Evolutionary conservation across 2,888 invertebrate genomes (phyloP), one percentile per base, ranked within the genome.

Genomic region (Antheraea yamamai): DNA sequence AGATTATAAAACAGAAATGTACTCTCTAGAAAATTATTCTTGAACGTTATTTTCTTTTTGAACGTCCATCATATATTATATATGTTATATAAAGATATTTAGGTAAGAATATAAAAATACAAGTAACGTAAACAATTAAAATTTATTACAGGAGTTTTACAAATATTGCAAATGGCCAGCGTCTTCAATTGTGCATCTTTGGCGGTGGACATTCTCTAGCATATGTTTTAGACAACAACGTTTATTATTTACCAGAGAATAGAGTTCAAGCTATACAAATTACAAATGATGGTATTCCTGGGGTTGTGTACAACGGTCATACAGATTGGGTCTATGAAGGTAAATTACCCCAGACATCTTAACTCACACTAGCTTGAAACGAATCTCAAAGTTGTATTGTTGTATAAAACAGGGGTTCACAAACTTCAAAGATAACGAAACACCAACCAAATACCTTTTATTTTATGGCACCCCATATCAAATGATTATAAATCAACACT

Each of bases 281-380:
- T 73, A 97, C 97, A 0, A 81, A 79, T n/a, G 95, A 96, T 76
- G 97, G 97, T 1, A 85, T 95, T 0, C 94, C 94, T 0, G 96
- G 96, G 0, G 92, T 96, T 20, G 90, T 98, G 72, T 98, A 97
- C 88, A 98, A 98, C 88, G 98, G 98, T 23, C 95, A 98, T 74
- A 96, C 98, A 16, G 98, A 99, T 90, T 99, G 99, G 99, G 97
- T 98, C 1, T 99, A 99, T 87, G 98, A 98, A 96, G 98, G 97
- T 97, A 80, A 77, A 61, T 88, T 77, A 39, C 0, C 47, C 10
- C 51, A 16, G 8, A 47, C 26, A 70, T 55, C 39, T 75, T 39
- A 35, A 30, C 47, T 12, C 7, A 39, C 35, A 39, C 35, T 39
- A 4, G 35, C 7, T 30, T 30, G 30, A 30, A 30, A 30, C 30